Conservation (phyloP, 2,113 vertebrate genomes). For the Eulemur macaco region DNA sequence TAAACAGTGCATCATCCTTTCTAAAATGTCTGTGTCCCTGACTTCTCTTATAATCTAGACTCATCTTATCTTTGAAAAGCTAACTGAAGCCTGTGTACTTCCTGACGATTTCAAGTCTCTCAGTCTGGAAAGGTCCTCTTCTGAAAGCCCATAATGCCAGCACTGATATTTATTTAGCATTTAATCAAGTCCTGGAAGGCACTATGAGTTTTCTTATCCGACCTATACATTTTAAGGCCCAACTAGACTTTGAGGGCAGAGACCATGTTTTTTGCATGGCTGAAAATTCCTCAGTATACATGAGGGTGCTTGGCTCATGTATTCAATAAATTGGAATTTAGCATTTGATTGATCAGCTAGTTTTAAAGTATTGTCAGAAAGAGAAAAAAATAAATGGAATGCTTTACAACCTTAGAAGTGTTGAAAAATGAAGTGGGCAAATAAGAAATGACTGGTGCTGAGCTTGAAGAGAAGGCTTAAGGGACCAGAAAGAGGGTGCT, state of each 20-base stretch:
- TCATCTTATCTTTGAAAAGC: not conserved
- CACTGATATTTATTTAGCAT: not conserved
- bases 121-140: constrained; percentile 4
- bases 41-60: not conserved
- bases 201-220: not conserved
- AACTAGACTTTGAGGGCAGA: not conserved
- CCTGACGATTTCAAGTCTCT: not conserved
- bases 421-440: not conserved
- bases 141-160: not conserved
- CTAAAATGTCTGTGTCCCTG: not conserved
- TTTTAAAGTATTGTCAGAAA: not conserved
- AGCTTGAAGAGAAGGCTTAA: not conserved
- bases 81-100: not conserved
- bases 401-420: not conserved
- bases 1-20: not conserved
- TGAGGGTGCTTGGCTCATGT: not conserved
- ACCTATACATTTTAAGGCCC: not conserved
- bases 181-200: not conserved
- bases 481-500: not conserved
- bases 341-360: not conserved
- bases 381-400: not conserved
- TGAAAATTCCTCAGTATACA: not conserved
- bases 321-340: not conserved
- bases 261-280: not conserved
- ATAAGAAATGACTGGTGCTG: not conserved